A percentile compares a stretch with the other conserved stretches of the same genome.
phyloP scores from a whole-genome alignment of 1,140 invertebrate species.

The Solenopsis fugax region DNA sequence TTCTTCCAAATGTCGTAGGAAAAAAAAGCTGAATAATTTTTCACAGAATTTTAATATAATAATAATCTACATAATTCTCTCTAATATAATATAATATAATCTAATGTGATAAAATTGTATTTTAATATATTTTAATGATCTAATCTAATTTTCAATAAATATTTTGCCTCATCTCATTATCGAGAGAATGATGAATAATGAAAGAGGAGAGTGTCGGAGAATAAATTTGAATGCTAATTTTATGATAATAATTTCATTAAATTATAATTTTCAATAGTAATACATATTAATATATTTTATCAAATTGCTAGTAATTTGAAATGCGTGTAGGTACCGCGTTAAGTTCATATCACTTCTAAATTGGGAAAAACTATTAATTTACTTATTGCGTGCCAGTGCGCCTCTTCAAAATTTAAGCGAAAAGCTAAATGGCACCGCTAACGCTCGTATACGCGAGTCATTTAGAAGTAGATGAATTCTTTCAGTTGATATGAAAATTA shows the following conservation, averaged over 20 bases:
- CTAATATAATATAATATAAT: background rate
- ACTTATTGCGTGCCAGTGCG: background rate
- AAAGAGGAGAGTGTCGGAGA: background rate
- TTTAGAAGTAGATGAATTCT: slow-evolving; percentile 16
- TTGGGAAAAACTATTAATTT: background rate
- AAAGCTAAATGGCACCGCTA: background rate
- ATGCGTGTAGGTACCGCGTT: background rate
- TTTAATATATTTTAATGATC: too few species aligned
- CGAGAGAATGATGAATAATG: background rate
- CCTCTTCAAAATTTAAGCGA: background rate
- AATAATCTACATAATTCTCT: too few species aligned
- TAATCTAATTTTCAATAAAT: slow-evolving; percentile 12
- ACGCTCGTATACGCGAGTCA: background rate
- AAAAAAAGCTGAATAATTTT: background rate
- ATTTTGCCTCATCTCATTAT: background rate
- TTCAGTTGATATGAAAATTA: slow-evolving; percentile 54
- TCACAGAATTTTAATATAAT: background rate
- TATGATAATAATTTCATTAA: background rate
- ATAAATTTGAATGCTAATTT: slow-evolving; percentile 20
- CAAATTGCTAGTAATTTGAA: slow-evolving; percentile 11
- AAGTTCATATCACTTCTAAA: background rate
- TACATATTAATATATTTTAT: slow-evolving; percentile 1
- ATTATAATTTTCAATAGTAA: background rate
- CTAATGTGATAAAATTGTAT: too few species aligned
- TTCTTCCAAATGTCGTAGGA: background rate